Evolutionary conservation across 2,797 vertebrate species (phyloP), one percentile per base, ranked within the genome.

Genomic region (Microctenopoma stevenorrisi): DNA sequence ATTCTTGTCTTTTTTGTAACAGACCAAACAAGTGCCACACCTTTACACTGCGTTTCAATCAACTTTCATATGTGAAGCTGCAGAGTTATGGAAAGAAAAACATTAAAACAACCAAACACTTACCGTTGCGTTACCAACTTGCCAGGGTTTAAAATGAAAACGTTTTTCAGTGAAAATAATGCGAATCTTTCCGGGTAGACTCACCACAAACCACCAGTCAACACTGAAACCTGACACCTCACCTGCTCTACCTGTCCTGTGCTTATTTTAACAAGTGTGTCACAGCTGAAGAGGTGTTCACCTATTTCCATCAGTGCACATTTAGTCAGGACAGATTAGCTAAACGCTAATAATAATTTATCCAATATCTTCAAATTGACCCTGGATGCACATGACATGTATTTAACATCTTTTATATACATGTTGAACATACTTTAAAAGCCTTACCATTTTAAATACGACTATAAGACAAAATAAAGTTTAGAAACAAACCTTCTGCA

Each of bases 231-330:
- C 54, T 75, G 91, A 91, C 74, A 89, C 89, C 78, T 58, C 79
- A 87, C 88, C 81, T 86, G 91, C 61, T 74, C 59, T 67, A 88
- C 91, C 86, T 87, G 88, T 89, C 73, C 77, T 22, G 28, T 52
- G 9, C 28, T 47, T n/a, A 46, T n/a, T n/a, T n/a, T 42, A 5
- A 49, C 42, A 18, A 48, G 1, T 11, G 1, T 14, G 50, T 55
- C 56, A 53, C 9, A 26, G 25, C 3, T 53, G 7, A 7, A 8
- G 4, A 12, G 4, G 7, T 3, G 43, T 7, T 4, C 1, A 12
- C 11, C 13, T 30, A 12, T 28, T 4, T 50, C 6, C n/a, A 28
- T 15, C 13, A 18, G 4, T 22, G 28, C 35, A 42, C 10, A 5
- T 35, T 30, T 13, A 13, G 1, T 35, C 25, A 16, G 7, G 8